Evolutionary conservation across 1,140 invertebrate genomes (phyloP).

Genomic region (Caenorhabditis remanei): DNA sequence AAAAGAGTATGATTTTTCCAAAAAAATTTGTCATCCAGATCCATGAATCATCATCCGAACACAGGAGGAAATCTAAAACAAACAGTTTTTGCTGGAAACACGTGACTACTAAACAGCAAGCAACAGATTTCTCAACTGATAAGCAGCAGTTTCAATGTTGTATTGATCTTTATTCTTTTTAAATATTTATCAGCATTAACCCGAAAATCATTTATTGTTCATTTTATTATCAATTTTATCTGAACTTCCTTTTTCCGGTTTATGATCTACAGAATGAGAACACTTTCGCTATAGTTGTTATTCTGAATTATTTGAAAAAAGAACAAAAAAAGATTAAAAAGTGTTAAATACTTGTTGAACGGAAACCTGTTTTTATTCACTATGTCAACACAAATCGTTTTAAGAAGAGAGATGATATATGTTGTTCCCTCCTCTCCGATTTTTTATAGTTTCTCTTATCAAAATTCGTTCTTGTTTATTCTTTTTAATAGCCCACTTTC

Average conservation of each 20-base stretch:
- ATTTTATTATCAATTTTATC: constrained; percentile 24
- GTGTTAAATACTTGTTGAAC: neutral
- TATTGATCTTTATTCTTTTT: constrained; percentile 34
- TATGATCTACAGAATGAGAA: too few species aligned
- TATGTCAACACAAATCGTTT: neutral
- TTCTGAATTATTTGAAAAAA: neutral
- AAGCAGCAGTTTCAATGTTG: constrained; percentile 2
- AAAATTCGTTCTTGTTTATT: neutral
- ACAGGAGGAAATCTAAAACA: neutral
- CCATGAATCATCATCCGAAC: neutral
- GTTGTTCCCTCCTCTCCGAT: neutral
- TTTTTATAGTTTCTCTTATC: neutral
- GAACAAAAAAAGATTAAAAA: neutral
- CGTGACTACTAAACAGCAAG: neutral
- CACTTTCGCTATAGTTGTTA: neutral
- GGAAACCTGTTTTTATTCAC: neutral
- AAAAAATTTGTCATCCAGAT: too few species aligned
- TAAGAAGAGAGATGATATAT: neutral
- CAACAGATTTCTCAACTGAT: neutral
- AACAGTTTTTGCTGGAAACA: neutral
- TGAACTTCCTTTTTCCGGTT: neutral
- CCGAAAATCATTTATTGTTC: constrained; percentile 3
- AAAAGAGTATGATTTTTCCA: too few species aligned
- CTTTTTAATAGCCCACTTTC: neutral
- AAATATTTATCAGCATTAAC: neutral